Percentiles rank a stretch among this genome's conserved stretches.
Evolutionary conservation across 37 sponge, comb jelly and placozoan species (phyloP).

Genomic region (Aphrocallistes beatrix): DNA sequence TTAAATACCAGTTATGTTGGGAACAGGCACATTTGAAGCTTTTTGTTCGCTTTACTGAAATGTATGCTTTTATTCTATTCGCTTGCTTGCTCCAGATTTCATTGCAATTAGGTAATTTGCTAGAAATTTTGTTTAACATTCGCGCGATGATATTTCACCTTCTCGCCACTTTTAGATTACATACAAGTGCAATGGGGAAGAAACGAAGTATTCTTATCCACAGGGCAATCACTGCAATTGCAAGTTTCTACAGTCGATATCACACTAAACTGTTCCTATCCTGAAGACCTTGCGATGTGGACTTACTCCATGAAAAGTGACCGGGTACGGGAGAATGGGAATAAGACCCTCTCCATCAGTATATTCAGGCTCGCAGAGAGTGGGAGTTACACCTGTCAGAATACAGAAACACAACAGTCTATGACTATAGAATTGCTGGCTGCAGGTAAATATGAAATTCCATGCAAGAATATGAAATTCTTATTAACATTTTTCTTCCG

Average conservation of each 20-base stretch:
- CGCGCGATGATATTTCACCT: no score
- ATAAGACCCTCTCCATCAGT: neutral
- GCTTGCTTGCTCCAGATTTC: neutral
- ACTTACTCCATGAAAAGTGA: neutral
- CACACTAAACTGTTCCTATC: neutral
- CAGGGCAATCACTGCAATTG: neutral
- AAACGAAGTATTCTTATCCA: neutral
- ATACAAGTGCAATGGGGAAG: neutral
- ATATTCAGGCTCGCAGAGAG: slow-evolving; percentile 6
- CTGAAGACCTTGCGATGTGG: neutral
- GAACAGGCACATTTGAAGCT: neutral
- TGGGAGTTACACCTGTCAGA: neutral
- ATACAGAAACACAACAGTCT: neutral
- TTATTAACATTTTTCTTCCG: no score
- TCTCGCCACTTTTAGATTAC: neutral
- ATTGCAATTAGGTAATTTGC: neutral
- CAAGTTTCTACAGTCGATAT: neutral
- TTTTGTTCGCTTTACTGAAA: neutral
- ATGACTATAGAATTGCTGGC: neutral
- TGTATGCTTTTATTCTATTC: neutral
- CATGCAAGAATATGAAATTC: no score
- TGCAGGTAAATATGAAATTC: slow-evolving; percentile 1
- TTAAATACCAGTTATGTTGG: neutral
- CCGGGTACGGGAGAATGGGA: neutral
- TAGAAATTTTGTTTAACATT: neutral